These are phyloP conservation scores for Lomographa bimaculata DNA, from an alignment of 2,888 invertebrate species.

Conservation along the genomic window DNA sequence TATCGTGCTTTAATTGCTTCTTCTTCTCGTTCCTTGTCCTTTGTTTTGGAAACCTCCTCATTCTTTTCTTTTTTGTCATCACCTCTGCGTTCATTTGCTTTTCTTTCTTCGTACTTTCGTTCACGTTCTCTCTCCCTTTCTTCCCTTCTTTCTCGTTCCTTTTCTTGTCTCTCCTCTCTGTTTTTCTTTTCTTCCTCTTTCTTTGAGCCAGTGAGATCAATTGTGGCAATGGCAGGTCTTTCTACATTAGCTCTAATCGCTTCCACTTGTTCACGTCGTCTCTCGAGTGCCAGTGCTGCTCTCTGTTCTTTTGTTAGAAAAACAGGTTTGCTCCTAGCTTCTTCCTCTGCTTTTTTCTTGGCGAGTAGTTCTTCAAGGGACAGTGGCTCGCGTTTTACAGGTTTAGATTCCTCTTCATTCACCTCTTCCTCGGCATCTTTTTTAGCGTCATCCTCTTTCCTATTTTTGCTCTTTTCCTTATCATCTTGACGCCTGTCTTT, in stretches of 20 bases:
- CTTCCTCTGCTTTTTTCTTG: conserved; percentile 98
- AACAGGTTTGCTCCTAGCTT: conserved; percentile 97
- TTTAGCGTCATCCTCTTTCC: conserved; percentile 58
- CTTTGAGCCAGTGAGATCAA: conserved; percentile 78
- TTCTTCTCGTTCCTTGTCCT: conserved; percentile 96
- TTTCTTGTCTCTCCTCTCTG: conserved; percentile 71
- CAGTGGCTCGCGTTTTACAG: conserved; percentile 89
- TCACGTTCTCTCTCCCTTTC: conserved; percentile 80
- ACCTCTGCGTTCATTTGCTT: conserved; percentile 71
- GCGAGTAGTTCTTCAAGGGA: conserved; percentile 97
- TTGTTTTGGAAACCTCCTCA: conserved; percentile 83
- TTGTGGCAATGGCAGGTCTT: conserved; percentile 66
- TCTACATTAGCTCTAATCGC: conserved; percentile 88
- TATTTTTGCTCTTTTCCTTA: conserved; percentile 65
- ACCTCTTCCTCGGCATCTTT: conserved; percentile 64
- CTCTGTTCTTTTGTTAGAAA: conserved; percentile 98
- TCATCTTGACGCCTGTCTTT: conserved; percentile 67
- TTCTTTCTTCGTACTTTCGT: conserved; percentile 78
- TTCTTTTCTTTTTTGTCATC: conserved; percentile 73
- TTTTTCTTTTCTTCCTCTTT: conserved; percentile 69
- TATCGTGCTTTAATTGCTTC: conserved; percentile 98
- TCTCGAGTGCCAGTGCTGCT: conserved; percentile 93
- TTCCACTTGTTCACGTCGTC: conserved; percentile 95
- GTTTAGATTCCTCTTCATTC: conserved; percentile 63
- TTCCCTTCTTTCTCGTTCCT: conserved; percentile 84